Percentiles rank a stretch among this genome's conserved stretches.
Conservation (phyloP, 2,113 vertebrate species). For the Aspidoscelis tigris region DNA sequence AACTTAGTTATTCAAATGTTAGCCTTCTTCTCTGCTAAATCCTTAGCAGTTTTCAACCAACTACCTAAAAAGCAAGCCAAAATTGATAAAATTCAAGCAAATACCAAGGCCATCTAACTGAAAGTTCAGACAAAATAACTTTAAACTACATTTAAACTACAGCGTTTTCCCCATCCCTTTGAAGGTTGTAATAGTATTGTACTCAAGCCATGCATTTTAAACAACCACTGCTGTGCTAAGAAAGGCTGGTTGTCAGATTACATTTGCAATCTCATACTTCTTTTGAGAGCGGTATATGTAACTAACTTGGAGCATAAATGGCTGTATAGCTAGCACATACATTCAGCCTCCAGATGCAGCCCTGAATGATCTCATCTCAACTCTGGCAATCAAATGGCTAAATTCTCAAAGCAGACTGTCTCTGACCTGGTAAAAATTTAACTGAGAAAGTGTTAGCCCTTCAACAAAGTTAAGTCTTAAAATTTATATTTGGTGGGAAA, state of each 20-base stretch:
- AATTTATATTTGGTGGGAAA: not conserved
- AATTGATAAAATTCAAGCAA: conserved; percentile 40
- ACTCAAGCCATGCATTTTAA: conserved; percentile 11
- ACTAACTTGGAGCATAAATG: conserved; percentile 48
- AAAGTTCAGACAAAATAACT: conserved; percentile 35
- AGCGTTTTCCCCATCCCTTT: conserved; percentile 45
- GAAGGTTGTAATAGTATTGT: conserved; percentile 12
- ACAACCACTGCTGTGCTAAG: conserved; percentile 37
- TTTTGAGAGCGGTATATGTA: conserved; percentile 42
- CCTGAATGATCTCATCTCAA: not conserved
- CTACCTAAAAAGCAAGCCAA: not conserved
- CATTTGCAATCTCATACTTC: conserved; percentile 2
- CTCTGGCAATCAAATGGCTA: not conserved
- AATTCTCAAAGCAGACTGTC: conserved; percentile 36
- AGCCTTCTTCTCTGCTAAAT: too few relatives aligned
- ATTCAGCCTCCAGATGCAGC: not conserved
- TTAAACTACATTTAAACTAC: conserved; percentile 37
- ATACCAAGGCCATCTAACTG: conserved; percentile 12
- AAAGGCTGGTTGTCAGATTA: conserved; percentile 18
- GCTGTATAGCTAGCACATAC: not conserved
- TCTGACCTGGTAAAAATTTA: not conserved
- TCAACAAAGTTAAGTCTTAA: not conserved
- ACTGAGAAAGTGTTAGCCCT: not conserved
- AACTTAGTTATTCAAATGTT: accelerated
- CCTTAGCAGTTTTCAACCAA: accelerated